These are phyloP conservation scores for Antennarius maculatus DNA, from an alignment of 2,797 vertebrate species.

Conservation along the genomic window DNA sequence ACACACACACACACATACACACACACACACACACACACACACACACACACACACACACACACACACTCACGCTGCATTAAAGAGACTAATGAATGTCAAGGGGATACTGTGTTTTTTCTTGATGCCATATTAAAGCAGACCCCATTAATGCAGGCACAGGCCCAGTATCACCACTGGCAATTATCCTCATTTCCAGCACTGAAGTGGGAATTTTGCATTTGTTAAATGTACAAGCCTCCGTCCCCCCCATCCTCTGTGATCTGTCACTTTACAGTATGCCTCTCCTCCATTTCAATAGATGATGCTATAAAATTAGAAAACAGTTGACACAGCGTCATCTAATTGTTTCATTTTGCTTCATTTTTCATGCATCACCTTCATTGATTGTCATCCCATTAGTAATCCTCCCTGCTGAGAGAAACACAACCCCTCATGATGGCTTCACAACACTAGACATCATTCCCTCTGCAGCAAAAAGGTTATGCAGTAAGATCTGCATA, in stretches of 20 bases:
- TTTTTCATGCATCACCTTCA: slow-evolving; percentile 25
- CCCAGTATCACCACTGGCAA: slow-evolving; percentile 44
- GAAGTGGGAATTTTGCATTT: slow-evolving; percentile 41
- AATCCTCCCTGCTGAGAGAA: slow-evolving; percentile 21
- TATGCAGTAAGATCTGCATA: slow-evolving; percentile 41
- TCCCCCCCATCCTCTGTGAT: slow-evolving; percentile 19
- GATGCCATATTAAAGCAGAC: slow-evolving; percentile 55
- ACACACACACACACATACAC: slow-evolving; percentile 16
- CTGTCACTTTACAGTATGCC: slow-evolving; percentile 11
- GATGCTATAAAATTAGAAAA: slow-evolving; percentile 30
- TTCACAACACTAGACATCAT: background rate
- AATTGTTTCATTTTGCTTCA: slow-evolving; percentile 30
- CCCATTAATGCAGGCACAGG: slow-evolving; percentile 52
- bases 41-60: slow-evolving; percentile 6
- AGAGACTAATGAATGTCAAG: slow-evolving; percentile 61
- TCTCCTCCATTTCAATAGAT: slow-evolving; percentile 24
- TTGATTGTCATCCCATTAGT: slow-evolving; percentile 35
- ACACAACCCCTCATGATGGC: background rate
- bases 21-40: background rate
- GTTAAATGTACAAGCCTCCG: slow-evolving; percentile 7
- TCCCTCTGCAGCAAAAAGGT: background rate
- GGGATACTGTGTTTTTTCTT: slow-evolving; percentile 48
- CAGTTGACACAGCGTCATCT: slow-evolving; percentile 6
- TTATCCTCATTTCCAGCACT: slow-evolving; percentile 41
- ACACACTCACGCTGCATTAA: slow-evolving; percentile 33